These are phyloP conservation scores for Philotrypesis tridentata DNA, from an alignment of 1,140 invertebrate species.

Conservation along the genomic window DNA sequence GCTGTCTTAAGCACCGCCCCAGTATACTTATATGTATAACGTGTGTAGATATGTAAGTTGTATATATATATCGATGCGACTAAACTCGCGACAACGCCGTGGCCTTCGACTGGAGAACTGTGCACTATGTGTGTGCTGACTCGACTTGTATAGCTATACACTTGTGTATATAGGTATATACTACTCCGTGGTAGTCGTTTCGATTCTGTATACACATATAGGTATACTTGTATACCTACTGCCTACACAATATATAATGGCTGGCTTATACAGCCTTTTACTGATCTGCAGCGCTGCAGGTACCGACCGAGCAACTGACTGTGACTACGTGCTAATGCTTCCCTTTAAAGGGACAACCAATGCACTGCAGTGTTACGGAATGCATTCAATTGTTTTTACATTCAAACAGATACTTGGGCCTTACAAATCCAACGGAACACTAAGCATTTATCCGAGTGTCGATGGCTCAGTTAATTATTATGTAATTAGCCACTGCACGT, in stretches of 20 bases:
- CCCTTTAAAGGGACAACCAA: constrained; percentile 28
- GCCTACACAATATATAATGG: background rate
- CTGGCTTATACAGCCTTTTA: background rate
- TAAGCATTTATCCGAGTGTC: background rate
- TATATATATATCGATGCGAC: background rate
- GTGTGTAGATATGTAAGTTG: background rate
- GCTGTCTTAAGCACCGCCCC: background rate
- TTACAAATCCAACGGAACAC: background rate
- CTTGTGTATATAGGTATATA: background rate
- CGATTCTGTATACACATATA: background rate
- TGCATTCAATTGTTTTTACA: background rate
- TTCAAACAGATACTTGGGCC: too few species aligned
- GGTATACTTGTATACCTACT: too few species aligned
- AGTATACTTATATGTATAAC: background rate
- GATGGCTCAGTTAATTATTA: background rate
- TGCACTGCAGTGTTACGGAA: background rate
- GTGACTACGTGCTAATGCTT: too few species aligned
- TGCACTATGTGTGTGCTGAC: background rate
- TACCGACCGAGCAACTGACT: background rate
- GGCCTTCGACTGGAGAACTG: constrained; percentile 6
- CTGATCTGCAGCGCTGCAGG: background rate
- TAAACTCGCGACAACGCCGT: background rate
- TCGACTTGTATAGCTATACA: background rate
- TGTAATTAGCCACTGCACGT: constrained; percentile 12
- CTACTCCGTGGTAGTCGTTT: background rate